Percentiles rank a stretch among this genome's conserved stretches.
These are phyloP conservation scores for Erpetoichthys calabaricus DNA, from an alignment of 2,797 vertebrate genomes.

Conservation along the genomic window DNA sequence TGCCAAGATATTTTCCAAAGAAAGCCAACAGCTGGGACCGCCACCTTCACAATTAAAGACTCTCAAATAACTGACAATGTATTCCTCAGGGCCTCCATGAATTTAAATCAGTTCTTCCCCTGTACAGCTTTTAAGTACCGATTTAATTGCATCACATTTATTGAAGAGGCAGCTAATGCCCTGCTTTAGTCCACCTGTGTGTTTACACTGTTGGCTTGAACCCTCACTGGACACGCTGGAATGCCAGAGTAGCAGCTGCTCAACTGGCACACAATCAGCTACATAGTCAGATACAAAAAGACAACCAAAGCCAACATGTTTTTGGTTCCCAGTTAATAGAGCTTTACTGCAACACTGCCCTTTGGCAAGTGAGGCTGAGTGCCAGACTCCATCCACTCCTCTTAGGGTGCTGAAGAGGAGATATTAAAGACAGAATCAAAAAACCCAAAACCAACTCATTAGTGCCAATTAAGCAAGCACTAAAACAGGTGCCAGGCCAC, in stretches of 20 bases:
- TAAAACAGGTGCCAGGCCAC: background rate
- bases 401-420: background rate
- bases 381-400: background rate
- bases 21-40: constrained; percentile 31
- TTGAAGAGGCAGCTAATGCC: background rate
- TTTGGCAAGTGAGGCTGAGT: background rate
- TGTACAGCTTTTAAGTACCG: constrained; percentile 17
- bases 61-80: constrained; percentile 34
- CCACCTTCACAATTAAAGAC: constrained; percentile 42
- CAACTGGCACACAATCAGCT: background rate
- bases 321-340: background rate
- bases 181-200: constrained; percentile 1
- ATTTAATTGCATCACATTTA: constrained; percentile 1
- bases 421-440: background rate
- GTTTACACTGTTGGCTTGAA: background rate
- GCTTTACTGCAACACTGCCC: background rate
- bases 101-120: constrained; percentile 50
- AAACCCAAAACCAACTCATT: background rate
- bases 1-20: constrained; percentile 20
- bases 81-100: constrained; percentile 34
- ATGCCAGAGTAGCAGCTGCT: too few species aligned
- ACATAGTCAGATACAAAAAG: background rate
- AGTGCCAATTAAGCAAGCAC: background rate
- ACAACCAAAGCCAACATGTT: background rate
- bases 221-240: background rate